phyloP scores from a whole-genome alignment of 2,113 vertebrate species.

The human (Homo sapiens) region GRCh38 chr1:42126001-42126500 shows the following conservation, averaged over 20 bases:
- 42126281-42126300: not conserved
- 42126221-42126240: not conserved
- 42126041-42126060: not conserved
- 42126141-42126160: not conserved
- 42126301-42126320: not conserved
- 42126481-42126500: not conserved
- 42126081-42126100: not conserved
- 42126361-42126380: not conserved
- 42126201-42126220: not conserved
- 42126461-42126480: constrained; percentile 1
- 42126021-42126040: not conserved
- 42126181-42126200: not conserved
- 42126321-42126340: not conserved
- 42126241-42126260: not conserved
- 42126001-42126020: not conserved
- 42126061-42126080: not conserved
- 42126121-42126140: not conserved
- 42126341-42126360: not conserved
- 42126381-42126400: not conserved
- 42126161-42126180: not conserved
- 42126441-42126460: not conserved
- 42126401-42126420: not conserved
- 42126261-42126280: not conserved
- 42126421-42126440: not conserved
- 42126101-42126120: not conserved